Evolutionary conservation across 1,140 invertebrate species (phyloP).

Genomic region (Calosoma granatense): DNA sequence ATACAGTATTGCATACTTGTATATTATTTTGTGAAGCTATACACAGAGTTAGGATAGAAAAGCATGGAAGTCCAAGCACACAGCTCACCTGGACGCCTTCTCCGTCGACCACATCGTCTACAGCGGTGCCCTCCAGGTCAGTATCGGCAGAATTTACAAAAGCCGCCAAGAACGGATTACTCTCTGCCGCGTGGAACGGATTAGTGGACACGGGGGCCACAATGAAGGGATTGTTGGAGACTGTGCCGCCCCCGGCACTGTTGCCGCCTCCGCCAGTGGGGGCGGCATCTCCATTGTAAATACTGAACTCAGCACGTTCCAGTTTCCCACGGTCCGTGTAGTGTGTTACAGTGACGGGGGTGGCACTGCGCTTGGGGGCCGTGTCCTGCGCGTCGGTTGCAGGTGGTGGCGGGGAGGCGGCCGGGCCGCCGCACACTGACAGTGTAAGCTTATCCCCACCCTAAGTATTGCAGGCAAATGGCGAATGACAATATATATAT

Average conservation of each 20-base stretch:
- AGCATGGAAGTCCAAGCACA: no score
- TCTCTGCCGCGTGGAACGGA: background rate
- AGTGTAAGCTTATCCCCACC: conserved; percentile 67
- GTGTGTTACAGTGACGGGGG: conserved; percentile 45
- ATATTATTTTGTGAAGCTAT: no score
- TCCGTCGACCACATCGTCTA: no score
- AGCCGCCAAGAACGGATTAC: conserved; percentile 14
- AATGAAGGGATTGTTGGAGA: background rate
- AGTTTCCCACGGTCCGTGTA: conserved; percentile 41
- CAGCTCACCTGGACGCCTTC: no score
- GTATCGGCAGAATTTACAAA: no score
- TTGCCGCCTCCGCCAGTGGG: conserved; percentile 27
- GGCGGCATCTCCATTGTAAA: conserved; percentile 6
- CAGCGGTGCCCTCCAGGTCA: no score
- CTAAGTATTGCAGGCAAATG: conserved; percentile 26
- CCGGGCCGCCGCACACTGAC: conserved; percentile 39
- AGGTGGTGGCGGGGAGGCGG: conserved; percentile 16
- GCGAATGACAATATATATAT: background rate
- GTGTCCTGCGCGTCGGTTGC: conserved; percentile 16
- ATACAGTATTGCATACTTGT: no score
- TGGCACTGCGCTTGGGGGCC: conserved; percentile 29
- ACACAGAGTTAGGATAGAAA: no score
- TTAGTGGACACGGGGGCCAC: conserved; percentile 6
- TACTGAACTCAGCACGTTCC: conserved; percentile 30
- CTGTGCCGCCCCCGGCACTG: conserved; percentile 19